These are phyloP conservation scores for Peromyscus aztecus DNA, from an alignment of 2,797 vertebrate genomes.

Conservation along the genomic window DNA sequence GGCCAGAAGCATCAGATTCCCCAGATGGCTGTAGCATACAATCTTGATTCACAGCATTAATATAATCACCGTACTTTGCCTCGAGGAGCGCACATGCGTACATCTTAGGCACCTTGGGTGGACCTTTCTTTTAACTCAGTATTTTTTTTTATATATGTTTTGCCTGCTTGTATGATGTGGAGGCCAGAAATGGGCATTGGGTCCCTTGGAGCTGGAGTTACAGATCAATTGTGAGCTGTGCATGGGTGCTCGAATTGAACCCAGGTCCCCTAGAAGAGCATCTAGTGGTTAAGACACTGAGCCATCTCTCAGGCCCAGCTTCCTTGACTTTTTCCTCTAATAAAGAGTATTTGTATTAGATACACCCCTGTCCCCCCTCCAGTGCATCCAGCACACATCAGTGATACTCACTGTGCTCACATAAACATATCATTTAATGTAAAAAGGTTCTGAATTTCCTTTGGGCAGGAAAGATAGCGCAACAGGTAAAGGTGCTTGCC, in stretches of 20 bases:
- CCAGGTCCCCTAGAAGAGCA: background rate
- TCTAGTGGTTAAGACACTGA: background rate
- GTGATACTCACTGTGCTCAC: background rate
- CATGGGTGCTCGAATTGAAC: background rate
- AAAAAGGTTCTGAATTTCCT: background rate
- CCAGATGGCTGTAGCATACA: background rate
- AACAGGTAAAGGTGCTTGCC: background rate
- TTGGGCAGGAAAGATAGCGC: background rate
- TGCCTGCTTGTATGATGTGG: background rate
- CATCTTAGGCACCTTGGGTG: no score
- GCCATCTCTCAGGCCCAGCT: background rate
- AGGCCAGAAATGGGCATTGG: background rate
- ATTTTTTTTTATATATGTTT: background rate
- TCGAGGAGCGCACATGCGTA: no score
- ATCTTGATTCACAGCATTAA: background rate
- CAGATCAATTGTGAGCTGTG: background rate
- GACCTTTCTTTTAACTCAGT: conserved; percentile 27
- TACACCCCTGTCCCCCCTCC: background rate
- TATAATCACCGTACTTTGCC: no score
- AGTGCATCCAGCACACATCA: background rate
- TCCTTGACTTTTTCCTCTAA: conserved; percentile 35
- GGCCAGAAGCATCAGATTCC: background rate
- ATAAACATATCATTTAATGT: background rate
- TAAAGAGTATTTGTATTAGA: background rate
- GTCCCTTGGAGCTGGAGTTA: background rate